phyloP scores from a whole-genome alignment of 2,888 invertebrate species.

The Deilephila elpenor region DNA sequence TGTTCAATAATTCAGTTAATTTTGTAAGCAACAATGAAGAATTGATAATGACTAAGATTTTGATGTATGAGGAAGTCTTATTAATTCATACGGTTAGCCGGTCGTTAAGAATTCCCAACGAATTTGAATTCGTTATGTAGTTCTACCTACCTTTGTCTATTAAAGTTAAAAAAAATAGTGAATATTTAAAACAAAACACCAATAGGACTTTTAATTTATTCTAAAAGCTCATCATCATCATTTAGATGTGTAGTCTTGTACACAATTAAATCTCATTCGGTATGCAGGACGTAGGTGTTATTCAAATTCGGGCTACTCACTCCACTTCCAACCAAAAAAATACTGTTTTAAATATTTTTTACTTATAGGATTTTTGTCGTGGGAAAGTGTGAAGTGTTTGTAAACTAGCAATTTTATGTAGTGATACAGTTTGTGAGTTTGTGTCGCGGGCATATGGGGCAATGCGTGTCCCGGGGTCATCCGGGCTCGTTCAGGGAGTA shows the following conservation, averaged over 20 bases:
- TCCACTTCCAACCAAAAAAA: slow-evolving; percentile 31
- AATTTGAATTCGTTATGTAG: not conserved
- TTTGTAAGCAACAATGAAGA: not conserved
- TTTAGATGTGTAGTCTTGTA: not conserved
- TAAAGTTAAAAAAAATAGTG: not conserved
- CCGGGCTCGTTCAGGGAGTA: slow-evolving; percentile 70
- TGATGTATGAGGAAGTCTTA: not conserved
- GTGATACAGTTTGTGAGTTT: slow-evolving; percentile 45
- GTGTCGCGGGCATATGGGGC: slow-evolving; percentile 86
- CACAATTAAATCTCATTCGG: slow-evolving; percentile 26
- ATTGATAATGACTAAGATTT: not conserved
- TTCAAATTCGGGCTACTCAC: slow-evolving; percentile 38
- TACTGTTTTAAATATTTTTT: slow-evolving; percentile 26
- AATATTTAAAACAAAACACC: not conserved
- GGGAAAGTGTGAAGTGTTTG: slow-evolving; percentile 43
- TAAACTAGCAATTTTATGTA: slow-evolving; percentile 47
- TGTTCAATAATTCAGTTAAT: not conserved
- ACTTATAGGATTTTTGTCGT: slow-evolving; percentile 37
- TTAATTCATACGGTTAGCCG: not conserved
- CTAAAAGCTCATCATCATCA: not conserved
- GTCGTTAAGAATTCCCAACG: no score
- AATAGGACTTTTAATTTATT: not conserved
- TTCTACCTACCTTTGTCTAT: not conserved
- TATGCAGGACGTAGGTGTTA: slow-evolving; percentile 42
- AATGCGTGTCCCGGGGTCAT: slow-evolving; percentile 89